Base-by-base conservation (phyloP, 2,888 invertebrate species). In the Antitype chi region DNA sequence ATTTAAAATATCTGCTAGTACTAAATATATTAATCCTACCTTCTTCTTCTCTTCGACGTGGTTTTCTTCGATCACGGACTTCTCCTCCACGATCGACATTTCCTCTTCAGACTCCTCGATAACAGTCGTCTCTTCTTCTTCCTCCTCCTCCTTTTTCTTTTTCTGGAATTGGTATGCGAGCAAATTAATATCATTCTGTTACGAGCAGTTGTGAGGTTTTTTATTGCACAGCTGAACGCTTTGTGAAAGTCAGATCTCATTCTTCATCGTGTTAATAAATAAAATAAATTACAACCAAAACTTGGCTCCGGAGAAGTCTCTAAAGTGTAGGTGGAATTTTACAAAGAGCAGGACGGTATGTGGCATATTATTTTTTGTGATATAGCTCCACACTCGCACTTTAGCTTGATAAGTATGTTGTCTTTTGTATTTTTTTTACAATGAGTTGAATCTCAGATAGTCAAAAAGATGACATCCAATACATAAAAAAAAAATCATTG, bases 61-160 rank as follows among this genome's bases (percentile, higher is more conserved):
- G 80, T 97, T 97, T 91, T 97, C 96, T 93, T 96, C 96, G 55
- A 96, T 94, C 62, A 96, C 92, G 8, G 96, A 96, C 90, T 96
- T 97, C 85, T 95, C 95, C 89, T 96, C 96, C 9, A 95, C 94
- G 25, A 96, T 91, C 4, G 96, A 96, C 94, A 95, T 97, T 90
- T 96, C 97, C 89, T 96, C 97, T 85, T 96, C 97, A 74, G 96
- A 97, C 90, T 96, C 96, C 88, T 95, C 96, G 71, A 95, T 95
- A 49, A 95, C 94, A 71, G 96, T 97, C 80, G 91, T 95, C 89
- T 95, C 95, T 90, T 97, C 96, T 66, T 93, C 93, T 66, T 93
- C 93, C 47, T 95, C 82, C 0, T 82, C 94, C 75, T 96, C 94
- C 73, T 97, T 95, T 87, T 97, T 97, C 93, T 97, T 97, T 93